Evolutionary conservation across 2,113 vertebrate genomes (phyloP), one percentile per base, ranked within the genome.

Genomic region (Cephalophus harveyi): DNA sequence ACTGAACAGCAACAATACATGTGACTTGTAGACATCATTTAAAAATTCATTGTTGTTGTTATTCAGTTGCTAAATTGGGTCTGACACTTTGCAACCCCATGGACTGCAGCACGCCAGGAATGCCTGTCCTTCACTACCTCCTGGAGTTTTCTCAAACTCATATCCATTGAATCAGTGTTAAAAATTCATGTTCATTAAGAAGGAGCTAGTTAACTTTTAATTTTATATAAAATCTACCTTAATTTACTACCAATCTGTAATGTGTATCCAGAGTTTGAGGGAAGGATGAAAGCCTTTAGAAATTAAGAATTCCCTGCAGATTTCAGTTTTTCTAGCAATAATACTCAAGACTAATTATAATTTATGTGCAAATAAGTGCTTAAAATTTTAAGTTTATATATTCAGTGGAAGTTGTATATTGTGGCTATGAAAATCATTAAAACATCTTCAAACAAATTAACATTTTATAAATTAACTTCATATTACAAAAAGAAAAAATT

Each of bases 321-420:
- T 94, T 96, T 97, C 13, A 86, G 40, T 55, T 97, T 97, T 94
- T 81, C 85, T 89, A 86, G 40, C 33, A 96, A 57, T 30, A 93
- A 67, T n/a, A 7, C 55, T 89, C 36, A 95, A 64, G 92, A 82
- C 17, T 43, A 95, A 95, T 91, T 93, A 89, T 78, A 97, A 85
- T 92, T 95, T 92, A 90, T 96, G 25, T 92, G 4, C 27, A 97
- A 86, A 54, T 36, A 97, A 98, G 92, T 97, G 79, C 54, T 92
- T 90, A 71, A 97, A 93, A 95, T 96, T 89, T 10, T 30, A 36
- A 90, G 76, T 92, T 96, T 94, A 96, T 21, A 76, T 89, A 62
- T 78, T 89, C 87, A 67, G 30, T 91, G 30, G n/a, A 89, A 87
- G n/a, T 55, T 86, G 40, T 62, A 92, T 52, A 25, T 48, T 10